Evolutionary conservation across 2,888 invertebrate species (phyloP).

Genomic region (Eupithecia subumbrata): DNA sequence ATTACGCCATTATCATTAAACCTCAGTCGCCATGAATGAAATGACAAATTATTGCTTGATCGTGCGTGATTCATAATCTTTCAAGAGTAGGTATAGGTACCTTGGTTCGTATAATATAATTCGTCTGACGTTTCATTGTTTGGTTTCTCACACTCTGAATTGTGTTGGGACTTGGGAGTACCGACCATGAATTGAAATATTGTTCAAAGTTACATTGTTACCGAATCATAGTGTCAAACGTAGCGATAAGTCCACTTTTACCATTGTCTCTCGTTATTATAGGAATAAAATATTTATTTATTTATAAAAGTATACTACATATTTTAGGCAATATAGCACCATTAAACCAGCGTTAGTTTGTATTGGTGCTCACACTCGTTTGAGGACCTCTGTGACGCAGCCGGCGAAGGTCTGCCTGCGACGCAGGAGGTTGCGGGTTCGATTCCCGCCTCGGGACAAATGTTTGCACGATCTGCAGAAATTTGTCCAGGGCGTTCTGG

Average conservation of each 20-base stretch:
- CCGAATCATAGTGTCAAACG: not conserved
- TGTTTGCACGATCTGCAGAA: too few species aligned
- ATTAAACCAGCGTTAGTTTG: too few species aligned
- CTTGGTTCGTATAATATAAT: not conserved
- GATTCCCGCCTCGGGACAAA: too few species aligned
- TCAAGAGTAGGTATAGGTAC: not conserved
- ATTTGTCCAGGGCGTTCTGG: too few species aligned
- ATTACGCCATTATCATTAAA: constrained; percentile 21
- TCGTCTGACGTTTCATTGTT: not conserved
- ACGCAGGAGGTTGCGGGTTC: too few species aligned
- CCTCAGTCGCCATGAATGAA: constrained; percentile 15
- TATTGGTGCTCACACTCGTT: too few species aligned
- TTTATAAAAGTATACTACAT: too few species aligned
- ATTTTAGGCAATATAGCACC: too few species aligned
- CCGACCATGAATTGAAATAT: not conserved
- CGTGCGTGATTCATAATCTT: constrained; percentile 13
- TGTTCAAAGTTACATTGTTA: not conserved
- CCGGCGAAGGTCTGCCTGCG: too few species aligned
- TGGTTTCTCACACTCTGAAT: not conserved
- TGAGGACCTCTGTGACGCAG: too few species aligned
- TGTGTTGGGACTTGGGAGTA: not conserved
- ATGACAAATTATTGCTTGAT: constrained; percentile 14
- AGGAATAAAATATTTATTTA: too few species aligned
- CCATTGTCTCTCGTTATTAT: not conserved
- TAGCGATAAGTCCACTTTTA: not conserved